Evolutionary conservation across 1,140 invertebrate genomes (phyloP), one percentile per base, ranked within the genome.

Genomic region (Drosophila mauritiana): DNA sequence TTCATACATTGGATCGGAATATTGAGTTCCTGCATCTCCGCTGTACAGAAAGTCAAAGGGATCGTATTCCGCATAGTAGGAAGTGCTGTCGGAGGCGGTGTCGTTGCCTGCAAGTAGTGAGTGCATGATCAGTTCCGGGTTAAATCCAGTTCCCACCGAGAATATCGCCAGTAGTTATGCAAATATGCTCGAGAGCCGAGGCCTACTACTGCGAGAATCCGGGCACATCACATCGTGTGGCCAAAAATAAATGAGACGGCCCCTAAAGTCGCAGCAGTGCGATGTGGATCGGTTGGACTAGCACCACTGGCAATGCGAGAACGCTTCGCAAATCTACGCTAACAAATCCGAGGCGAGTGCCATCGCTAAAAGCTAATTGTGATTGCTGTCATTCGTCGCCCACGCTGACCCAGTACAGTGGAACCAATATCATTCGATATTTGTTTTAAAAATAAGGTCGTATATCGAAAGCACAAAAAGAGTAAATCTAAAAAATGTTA

Each of bases 21-120:
- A 95, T 69, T 95, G 94, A 72, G 95, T 95, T 92, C 95, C 95
- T 92, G 95, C 95, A 37, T 90, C 77, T 62, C 94, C 69, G 70
- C 94, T 94, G 81, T 97, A 97, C 90, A 97, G 94, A 77, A 97
- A 97, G 92, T 98, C 97, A 74, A 97, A 95, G 4, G 96, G 97
- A 93, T 98, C 96, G 90, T 97, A 97, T 62, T 96, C 95, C 78
- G 97, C 96, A 82, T 98, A 97, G 55, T 97, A 95, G 62, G 95
- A 96, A 20, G 90, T 89, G 68, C 91, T 83, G 56, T 92, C 91
- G 20, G 91, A 92, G 51, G 76, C 83, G 74, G 77, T 73, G 62
- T 92, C 91, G 51, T 86, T 81, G 63, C 88, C 91, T 92, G 85
- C 65, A 92, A 92, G 83, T 80, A 92, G 54, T 72, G 91, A 91